Base-by-base conservation (phyloP, 2,113 vertebrate genomes). In the Passer montanus region DNA sequence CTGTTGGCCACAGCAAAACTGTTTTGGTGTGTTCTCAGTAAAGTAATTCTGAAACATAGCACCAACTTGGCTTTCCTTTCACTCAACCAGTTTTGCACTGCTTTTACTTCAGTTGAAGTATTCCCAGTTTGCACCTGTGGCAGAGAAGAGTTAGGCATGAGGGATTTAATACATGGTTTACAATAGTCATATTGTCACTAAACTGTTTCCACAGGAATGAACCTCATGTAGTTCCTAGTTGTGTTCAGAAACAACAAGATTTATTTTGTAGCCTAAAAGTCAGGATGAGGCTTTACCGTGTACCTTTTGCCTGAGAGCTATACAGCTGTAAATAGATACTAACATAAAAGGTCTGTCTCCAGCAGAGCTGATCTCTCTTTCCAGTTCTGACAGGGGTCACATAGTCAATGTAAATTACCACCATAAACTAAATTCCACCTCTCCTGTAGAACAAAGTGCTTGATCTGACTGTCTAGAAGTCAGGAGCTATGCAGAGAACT, bases 331-430 rank as follows among this genome's bases (percentile, higher is more conserved):
- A 95, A 90, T 64, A 96, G 92, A 94, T 84, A 91, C 82, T 70
- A 94, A 83, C 92, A 94, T 95, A 84, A 97, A 97, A 96, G 88
- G 72, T 90, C 87, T 89, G 88, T 95, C 85, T 94, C 94, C 96
- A 94, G 72, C 85, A 94, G 94, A 93, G 92, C 73, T 95, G 92
- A 92, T 95, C 90, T 95, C 90, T 85, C 90, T 96, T 84, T 95
- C 94, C 90, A 78, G 19, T 95, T 86, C 90, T 96, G 93, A 96
- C 95, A 96, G 92, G 72, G 93, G 95, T 96, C 96, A 96, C 85
- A 93, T 37, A 95, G 83, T 64, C 92, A 52, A 49, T 93, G 95
- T 96, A 96, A 96, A 97, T 97, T 94, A 96, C 85, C 96, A 74
- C 87, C 92, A 86, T 93, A 97, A 96, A 93, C 72, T 77, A 74